Evolutionary conservation across 2,797 vertebrate genomes (phyloP), one percentile per base, ranked within the genome.

Genomic region (Platyrinchus mystaceus): DNA sequence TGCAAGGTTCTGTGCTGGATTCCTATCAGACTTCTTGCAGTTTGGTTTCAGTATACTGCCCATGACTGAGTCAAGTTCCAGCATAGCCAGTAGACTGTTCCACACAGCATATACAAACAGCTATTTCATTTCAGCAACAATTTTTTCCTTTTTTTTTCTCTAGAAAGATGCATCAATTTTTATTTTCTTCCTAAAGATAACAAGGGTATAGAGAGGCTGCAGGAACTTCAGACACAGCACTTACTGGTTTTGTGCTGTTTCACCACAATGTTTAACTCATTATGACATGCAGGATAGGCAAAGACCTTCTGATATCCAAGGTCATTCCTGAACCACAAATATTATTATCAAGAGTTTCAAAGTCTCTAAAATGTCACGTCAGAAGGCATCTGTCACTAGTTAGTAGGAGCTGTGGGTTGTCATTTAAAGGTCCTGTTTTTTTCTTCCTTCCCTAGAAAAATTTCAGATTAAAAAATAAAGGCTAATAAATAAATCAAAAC

Each of bases 281-380:
- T 46, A 89, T 56, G 83, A 95, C 77, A 67, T 32, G 32, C 36
- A 94, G 55, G 77, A 87, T 26, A 94, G 77, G 60, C 34, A 5
- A 88, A 89, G 80, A 78, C 75, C 46, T 91, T 58, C 67, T 52
- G 74, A 89, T 93, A 81, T 1, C 6, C 64, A 96, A 94, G 78
- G 89, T 91, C 44, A 74, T 63, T 87, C 34, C 55, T 8, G 16
- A 96, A 94, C 11, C 58, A 91, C n/a, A 92, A 94, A 76, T 73
- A 89, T 41, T 87, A 87, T 39, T 70, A 93, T 32, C n/a, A 75
- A 80, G 28, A 93, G 22, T 76, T 70, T 86, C 10, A 1, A 93
- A 92, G 63, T 78, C 81, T 53, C 77, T 69, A 89, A 91, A 97
- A 94, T 71, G 66, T 84, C 70, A 94, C 5, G 26, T 90, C 84